phyloP scores from a whole-genome alignment of 2,888 invertebrate species.

The Vannuccia rotundouncinata region DNA sequence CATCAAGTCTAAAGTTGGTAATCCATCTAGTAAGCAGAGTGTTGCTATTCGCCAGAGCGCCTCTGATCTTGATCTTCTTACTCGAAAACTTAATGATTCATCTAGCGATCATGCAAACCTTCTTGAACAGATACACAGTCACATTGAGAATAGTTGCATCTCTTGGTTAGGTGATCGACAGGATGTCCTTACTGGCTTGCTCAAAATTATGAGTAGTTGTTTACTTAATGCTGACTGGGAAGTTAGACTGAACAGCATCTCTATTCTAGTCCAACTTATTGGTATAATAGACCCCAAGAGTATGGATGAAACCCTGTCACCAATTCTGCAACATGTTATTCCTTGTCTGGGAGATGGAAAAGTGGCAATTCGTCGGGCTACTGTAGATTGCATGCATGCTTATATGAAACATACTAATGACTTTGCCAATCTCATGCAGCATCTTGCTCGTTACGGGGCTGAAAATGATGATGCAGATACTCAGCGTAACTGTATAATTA shows the following conservation, averaged over 20 bases:
- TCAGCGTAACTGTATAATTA: not conserved
- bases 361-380: conserved; percentile 46
- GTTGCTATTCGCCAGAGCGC: not conserved
- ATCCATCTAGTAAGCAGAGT: not conserved
- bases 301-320: conserved; percentile 52
- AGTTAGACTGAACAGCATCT: conserved; percentile 57
- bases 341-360: conserved; percentile 54
- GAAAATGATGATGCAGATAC: conserved; percentile 3
- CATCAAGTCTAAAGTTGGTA: not conserved
- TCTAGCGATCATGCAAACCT: not conserved
- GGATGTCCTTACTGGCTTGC: conserved; percentile 44
- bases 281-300: conserved; percentile 51
- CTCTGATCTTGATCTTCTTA: not conserved
- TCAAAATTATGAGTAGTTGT: conserved; percentile 54
- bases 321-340: conserved; percentile 53
- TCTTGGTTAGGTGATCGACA: not conserved
- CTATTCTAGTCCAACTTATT: conserved; percentile 52
- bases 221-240: conserved; percentile 58
- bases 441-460: conserved; percentile 9
- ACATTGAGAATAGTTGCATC: not conserved
- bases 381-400: conserved; percentile 57
- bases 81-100: not conserved
- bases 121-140: not conserved
- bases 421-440: not conserved
- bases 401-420: conserved; percentile 52